Conservation (phyloP, 2,113 vertebrate species). For the Myrmecophaga tridactyla region DNA sequence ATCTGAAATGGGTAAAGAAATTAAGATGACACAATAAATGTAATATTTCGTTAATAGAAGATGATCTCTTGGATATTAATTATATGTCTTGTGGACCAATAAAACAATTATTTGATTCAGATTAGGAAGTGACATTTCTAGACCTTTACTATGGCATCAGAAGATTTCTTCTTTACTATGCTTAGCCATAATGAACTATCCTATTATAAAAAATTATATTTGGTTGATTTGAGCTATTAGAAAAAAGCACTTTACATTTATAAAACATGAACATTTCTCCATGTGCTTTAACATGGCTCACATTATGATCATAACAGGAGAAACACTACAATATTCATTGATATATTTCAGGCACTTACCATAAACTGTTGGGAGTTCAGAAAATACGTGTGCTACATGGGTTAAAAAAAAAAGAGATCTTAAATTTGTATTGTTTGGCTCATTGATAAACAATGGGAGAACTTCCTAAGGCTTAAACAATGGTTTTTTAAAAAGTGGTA, state of each 20-base stretch:
- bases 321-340: background rate
- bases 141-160: background rate
- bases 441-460: background rate
- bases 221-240: background rate
- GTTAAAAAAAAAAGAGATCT: background rate
- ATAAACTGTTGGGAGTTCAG: background rate
- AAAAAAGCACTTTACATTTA: background rate
- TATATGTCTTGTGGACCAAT: background rate
- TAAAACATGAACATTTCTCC: background rate
- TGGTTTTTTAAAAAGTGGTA: background rate
- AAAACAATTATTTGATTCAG: background rate
- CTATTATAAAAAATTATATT: constrained; percentile 14
- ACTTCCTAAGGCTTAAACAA: background rate
- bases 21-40: constrained; percentile 3
- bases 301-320: background rate
- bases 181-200: background rate
- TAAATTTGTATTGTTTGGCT: constrained; percentile 11
- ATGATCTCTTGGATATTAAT: background rate
- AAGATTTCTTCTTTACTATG: background rate
- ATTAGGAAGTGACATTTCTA: background rate
- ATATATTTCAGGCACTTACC: background rate
- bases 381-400: background rate
- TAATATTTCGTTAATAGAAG: constrained; percentile 31
- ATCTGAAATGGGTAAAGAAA: constrained; percentile 21
- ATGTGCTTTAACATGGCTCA: background rate